phyloP scores from a whole-genome alignment of 2,888 invertebrate species.

The Xanthorhoe designata region DNA sequence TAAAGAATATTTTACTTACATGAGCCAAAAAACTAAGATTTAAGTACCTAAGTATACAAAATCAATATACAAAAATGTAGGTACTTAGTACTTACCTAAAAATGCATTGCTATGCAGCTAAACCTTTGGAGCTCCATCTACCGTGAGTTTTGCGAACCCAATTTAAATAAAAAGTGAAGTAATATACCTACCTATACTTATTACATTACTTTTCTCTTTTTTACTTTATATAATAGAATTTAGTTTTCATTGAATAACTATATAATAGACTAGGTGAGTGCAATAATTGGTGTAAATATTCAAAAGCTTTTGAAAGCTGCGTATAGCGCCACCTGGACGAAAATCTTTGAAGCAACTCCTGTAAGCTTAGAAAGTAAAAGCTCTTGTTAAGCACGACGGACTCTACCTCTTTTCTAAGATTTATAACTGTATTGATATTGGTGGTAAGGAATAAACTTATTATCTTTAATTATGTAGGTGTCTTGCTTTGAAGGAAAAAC shows the following conservation, averaged over 20 bases:
- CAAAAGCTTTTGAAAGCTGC: slow-evolving; percentile 14
- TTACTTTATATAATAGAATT: background rate
- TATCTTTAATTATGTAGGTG: no score
- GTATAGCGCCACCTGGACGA: slow-evolving; percentile 36
- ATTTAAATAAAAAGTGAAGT: slow-evolving; percentile 4
- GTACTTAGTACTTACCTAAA: no score
- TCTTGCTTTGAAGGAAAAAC: background rate
- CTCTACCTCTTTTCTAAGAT: background rate
- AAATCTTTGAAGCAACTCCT: slow-evolving; percentile 25
- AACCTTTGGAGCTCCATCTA: slow-evolving; percentile 16
- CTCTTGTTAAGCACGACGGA: background rate
- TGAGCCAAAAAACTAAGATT: no score
- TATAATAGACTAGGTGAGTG: no score
- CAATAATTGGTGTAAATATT: background rate
- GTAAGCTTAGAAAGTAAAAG: slow-evolving; percentile 17
- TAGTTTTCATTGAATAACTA: background rate
- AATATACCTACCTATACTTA: no score
- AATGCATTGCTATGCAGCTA: no score
- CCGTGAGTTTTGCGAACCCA: slow-evolving; percentile 3
- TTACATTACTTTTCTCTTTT: no score
- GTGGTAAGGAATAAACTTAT: background rate
- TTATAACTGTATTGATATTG: background rate
- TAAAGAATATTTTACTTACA: no score
- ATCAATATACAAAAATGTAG: no score
- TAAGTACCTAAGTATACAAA: no score